Conservation (phyloP, 2,113 vertebrate genomes). For the Panurus biarmicus region DNA sequence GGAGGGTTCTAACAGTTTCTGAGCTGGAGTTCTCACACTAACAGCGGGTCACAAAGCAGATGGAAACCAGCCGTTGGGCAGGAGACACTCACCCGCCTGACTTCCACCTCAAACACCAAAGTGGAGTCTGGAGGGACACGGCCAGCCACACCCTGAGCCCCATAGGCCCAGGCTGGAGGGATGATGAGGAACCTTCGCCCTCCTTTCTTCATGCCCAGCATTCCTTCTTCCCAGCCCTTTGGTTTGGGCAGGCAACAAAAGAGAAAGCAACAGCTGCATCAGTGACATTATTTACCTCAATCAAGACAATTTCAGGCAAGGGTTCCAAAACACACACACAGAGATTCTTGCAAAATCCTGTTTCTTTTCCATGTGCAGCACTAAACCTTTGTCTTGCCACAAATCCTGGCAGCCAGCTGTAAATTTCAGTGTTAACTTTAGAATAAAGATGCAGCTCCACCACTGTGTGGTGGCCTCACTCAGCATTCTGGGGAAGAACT, state of each 20-base stretch:
- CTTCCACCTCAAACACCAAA: slow-evolving; percentile 84
- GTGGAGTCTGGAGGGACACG: slow-evolving; percentile 80
- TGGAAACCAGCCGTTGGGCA: not conserved
- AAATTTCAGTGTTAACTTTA: not conserved
- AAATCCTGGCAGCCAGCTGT: not conserved
- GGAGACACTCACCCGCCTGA: slow-evolving; percentile 78
- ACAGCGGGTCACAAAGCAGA: not conserved
- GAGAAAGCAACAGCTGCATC: not conserved
- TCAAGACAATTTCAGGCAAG: not conserved
- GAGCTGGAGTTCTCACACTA: not conserved
- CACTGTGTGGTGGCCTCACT: not conserved
- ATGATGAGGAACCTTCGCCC: slow-evolving; percentile 81
- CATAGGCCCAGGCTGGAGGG: slow-evolving; percentile 79
- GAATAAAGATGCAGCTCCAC: not conserved
- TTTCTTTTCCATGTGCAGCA: not conserved
- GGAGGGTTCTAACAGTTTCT: not conserved
- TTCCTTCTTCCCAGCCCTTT: slow-evolving; percentile 94
- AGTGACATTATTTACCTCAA: not conserved
- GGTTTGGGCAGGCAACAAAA: not conserved
- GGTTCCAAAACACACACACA: not conserved
- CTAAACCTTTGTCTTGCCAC: not conserved
- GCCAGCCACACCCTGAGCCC: slow-evolving; percentile 80
- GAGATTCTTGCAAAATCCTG: not conserved
- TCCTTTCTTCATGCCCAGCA: slow-evolving; percentile 89
- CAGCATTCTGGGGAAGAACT: not conserved